Percentiles rank a stretch among this genome's conserved stretches.
Conservation (phyloP, 2,113 vertebrate genomes). For the Channa maculata region DNA sequence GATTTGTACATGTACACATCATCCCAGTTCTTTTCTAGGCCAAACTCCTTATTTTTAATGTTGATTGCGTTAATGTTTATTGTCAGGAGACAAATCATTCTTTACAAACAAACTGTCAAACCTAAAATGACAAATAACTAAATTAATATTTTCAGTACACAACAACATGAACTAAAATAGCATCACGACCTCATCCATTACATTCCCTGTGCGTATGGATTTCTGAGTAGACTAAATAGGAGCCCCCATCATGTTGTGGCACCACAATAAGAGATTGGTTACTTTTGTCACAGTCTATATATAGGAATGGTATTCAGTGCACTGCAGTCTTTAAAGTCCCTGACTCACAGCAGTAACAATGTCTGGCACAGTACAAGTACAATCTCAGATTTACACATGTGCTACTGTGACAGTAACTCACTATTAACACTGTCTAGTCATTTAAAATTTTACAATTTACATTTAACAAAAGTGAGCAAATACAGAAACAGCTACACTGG, state of each 20-base stretch:
- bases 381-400: background rate
- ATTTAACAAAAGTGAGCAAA: background rate
- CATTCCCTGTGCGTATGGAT: background rate
- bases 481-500: background rate
- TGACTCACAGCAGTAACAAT: slow-evolving; percentile 34
- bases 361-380: slow-evolving; percentile 6
- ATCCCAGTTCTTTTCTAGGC: no score
- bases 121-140: background rate
- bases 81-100: no score
- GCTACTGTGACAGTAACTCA: background rate
- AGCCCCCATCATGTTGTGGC: slow-evolving; percentile 32
- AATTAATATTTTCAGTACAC: background rate
- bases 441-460: background rate
- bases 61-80: no score
- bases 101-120: no score
- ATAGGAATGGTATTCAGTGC: slow-evolving; percentile 49
- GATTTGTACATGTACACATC: no score
- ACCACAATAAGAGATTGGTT: slow-evolving; percentile 34
- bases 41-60: no score
- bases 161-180: background rate
- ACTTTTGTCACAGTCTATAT: slow-evolving; percentile 65
- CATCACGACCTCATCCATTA: background rate
- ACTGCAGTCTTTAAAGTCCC: slow-evolving; percentile 38
- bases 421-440: background rate
- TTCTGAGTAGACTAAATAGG: slow-evolving; percentile 1